phyloP scores from a whole-genome alignment of 1,140 invertebrate genomes.

The Apis cerana region DNA sequence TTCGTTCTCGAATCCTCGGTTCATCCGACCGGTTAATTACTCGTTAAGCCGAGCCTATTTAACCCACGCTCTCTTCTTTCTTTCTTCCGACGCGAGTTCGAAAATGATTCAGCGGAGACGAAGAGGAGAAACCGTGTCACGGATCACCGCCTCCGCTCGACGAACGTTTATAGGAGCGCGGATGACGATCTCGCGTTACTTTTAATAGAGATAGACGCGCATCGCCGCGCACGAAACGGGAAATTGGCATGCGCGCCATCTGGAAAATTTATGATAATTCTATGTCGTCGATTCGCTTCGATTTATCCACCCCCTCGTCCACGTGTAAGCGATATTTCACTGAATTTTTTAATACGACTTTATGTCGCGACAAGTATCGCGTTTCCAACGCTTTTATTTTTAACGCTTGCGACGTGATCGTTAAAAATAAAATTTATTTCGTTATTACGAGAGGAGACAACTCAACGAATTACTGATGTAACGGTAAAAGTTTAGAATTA shows the following conservation, averaged over 20 bases:
- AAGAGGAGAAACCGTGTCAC: slow-evolving; percentile 27
- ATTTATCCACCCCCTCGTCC: slow-evolving; percentile 2
- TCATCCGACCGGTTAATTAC: no score
- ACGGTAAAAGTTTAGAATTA: background rate
- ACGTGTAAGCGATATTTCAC: background rate
- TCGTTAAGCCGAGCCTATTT: no score
- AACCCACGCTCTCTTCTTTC: no score
- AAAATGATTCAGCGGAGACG: background rate
- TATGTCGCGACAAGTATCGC: no score
- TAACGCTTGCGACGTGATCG: no score
- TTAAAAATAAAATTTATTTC: no score
- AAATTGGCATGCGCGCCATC: background rate
- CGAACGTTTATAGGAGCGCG: background rate
- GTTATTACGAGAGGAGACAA: background rate
- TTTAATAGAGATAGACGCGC: slow-evolving; percentile 23
- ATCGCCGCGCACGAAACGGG: slow-evolving; percentile 22
- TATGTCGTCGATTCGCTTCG: background rate
- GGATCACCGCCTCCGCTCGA: slow-evolving; percentile 17
- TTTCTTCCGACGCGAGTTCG: no score
- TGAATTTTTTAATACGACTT: slow-evolving; percentile 26
- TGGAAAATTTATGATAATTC: slow-evolving; percentile 40
- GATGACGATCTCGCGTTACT: slow-evolving; percentile 13
- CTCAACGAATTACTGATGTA: background rate
- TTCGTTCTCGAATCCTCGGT: background rate
- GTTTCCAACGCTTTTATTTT: background rate